These are phyloP conservation scores for Nestor notabilis DNA, from an alignment of 2,113 vertebrate species.

Conservation along the genomic window DNA sequence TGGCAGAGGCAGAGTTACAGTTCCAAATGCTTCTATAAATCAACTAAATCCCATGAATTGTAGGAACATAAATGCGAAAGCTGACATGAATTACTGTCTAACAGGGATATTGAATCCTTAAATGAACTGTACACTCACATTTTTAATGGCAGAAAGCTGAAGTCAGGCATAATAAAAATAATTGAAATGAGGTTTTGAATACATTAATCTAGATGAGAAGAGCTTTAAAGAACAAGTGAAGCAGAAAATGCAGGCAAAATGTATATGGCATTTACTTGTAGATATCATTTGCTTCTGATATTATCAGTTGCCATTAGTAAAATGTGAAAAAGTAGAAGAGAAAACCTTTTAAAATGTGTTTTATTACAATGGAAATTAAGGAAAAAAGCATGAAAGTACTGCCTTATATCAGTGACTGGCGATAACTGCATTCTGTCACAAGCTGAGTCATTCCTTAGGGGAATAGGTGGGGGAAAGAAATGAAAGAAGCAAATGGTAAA, in stretches of 20 bases:
- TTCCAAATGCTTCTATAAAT: conserved; percentile 29
- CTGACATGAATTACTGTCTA: conserved; percentile 39
- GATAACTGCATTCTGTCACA: neutral
- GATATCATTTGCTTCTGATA: conserved; percentile 8
- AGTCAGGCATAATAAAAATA: conserved; percentile 72
- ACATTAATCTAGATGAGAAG: conserved; percentile 60
- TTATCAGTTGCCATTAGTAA: neutral
- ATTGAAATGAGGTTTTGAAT: conserved; percentile 66
- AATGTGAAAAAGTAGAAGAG: neutral
- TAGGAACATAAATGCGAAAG: conserved; percentile 10
- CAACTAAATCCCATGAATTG: neutral
- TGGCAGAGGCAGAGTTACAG: neutral
- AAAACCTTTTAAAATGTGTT: neutral
- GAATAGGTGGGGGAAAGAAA: neutral
- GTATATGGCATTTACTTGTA: neutral
- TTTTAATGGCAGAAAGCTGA: conserved; percentile 72
- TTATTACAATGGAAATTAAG: neutral
- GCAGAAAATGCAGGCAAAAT: conserved; percentile 30
- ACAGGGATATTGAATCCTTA: conserved; percentile 73
- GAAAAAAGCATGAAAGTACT: neutral
- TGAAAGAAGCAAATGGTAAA: neutral
- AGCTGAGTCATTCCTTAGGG: neutral
- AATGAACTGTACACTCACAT: conserved; percentile 70
- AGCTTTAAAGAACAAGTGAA: conserved; percentile 57
- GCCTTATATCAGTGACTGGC: rapidly evolving